Percentiles rank a stretch among this genome's conserved stretches.
Evolutionary conservation across 2,797 vertebrate species (phyloP).

Genomic region (Thaleichthys pacificus): DNA sequence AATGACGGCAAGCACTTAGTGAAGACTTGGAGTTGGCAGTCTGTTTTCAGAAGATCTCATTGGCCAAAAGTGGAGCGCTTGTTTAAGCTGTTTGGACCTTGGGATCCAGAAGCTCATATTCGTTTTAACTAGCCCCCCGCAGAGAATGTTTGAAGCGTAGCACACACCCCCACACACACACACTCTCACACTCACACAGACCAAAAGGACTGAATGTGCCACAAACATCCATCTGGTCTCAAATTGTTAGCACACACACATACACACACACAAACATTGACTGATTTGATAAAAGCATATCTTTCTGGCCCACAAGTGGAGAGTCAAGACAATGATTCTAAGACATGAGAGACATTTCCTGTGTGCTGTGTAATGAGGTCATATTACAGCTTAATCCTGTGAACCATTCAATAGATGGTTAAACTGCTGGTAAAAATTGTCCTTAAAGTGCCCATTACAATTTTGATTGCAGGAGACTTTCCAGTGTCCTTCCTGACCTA

Average conservation of each 20-base stretch:
- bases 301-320: not conserved
- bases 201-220: too few species aligned
- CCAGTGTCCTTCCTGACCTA: slow-evolving; percentile 32
- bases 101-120: slow-evolving; percentile 37
- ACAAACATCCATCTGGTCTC: not conserved
- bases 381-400: not conserved
- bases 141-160: slow-evolving; percentile 27
- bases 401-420: not conserved
- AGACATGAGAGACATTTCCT: not conserved
- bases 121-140: slow-evolving; percentile 35
- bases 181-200: not conserved
- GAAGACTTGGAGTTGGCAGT: slow-evolving; percentile 31
- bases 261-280: too few species aligned
- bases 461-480: slow-evolving; percentile 7
- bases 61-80: slow-evolving; percentile 50
- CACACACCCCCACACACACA: slow-evolving; percentile 3
- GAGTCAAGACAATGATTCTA: not conserved
- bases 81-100: slow-evolving; percentile 56
- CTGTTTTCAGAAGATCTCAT: slow-evolving; percentile 55
- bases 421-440: not conserved
- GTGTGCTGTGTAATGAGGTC: not conserved
- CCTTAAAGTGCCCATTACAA: not conserved
- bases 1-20: slow-evolving; percentile 27
- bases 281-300: too few species aligned
- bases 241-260: too few species aligned